These are phyloP conservation scores for Parotocinclus haroldoi DNA, from an alignment of 2,797 vertebrate genomes.

Conservation along the genomic window DNA sequence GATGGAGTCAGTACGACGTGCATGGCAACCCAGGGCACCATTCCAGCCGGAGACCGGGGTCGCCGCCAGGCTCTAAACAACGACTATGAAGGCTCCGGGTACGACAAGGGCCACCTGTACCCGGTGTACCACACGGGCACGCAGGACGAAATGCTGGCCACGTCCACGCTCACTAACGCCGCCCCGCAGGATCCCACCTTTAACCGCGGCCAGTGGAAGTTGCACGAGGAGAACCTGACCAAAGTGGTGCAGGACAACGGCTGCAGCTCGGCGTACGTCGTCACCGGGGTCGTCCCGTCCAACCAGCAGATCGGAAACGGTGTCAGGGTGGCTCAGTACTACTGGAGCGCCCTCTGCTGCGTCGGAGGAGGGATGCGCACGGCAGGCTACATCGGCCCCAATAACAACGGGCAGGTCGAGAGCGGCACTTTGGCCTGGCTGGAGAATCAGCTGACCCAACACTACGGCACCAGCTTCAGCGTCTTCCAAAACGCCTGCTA, in stretches of 20 bases:
- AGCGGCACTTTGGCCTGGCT: not conserved
- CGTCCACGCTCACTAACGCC: conserved; percentile 51
- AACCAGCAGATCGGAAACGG: not conserved
- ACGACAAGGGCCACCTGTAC: conserved; percentile 46
- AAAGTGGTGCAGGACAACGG: fast-evolving
- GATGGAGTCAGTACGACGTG: conserved; percentile 26
- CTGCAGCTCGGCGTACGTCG: conserved; percentile 5
- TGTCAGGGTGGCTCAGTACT: conserved; percentile 36
- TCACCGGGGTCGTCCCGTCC: conserved; percentile 44
- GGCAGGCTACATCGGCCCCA: conserved; percentile 20
- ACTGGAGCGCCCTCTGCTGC: conserved; percentile 49
- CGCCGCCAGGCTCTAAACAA: conserved; percentile 38
- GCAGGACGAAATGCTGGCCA: conserved; percentile 27
- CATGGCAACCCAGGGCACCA: conserved; percentile 24
- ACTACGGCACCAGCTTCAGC: conserved; percentile 1
- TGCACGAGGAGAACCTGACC: conserved; percentile 11
- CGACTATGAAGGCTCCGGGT: conserved; percentile 35
- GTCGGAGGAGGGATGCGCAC: not conserved
- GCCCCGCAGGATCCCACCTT: conserved; percentile 39
- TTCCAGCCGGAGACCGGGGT: conserved; percentile 19
- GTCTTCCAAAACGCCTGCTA: conserved; percentile 25
- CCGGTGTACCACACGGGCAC: conserved; percentile 42
- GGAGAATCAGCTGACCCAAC: conserved; percentile 1
- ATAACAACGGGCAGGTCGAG: conserved; percentile 12
- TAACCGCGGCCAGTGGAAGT: conserved; percentile 36